Evolutionary conservation across 2,113 vertebrate genomes (phyloP), one percentile per base, ranked within the genome.

Genomic region (Channa argus): DNA sequence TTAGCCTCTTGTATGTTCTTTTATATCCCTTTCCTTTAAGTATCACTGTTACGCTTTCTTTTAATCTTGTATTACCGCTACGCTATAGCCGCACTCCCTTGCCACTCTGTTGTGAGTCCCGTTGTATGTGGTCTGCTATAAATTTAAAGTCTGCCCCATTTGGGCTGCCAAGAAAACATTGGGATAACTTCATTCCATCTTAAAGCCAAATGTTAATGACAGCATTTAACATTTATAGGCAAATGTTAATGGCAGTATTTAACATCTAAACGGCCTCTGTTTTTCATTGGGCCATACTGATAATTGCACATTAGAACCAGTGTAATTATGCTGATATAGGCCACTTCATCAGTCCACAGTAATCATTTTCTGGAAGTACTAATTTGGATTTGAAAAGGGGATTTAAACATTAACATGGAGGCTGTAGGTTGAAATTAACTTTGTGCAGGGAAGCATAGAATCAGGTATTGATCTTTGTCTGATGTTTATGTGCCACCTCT

Each of bases 181-280:
- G 43, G 54, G 61, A 67, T 67, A 65, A 82, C 80, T 73, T 62
- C 36, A 76, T 80, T 76, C 61, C 49, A 49, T 77, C 63, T 72
- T 70, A 54, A 49, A 67, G 63, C 34, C 68, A 86, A 90, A 87
- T 86, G 84, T 87, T 84, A 91, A 89, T 79, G 80, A 72, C 50
- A 63, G 63, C 63, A 71, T 87, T 84, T 87, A 89, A 88, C 86
- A 89, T 88, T 91, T 66, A 80, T 63, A 63, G 73, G 46, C 54
- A 89, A 89, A 87, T 90, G 88, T 91, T 88, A 90, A 88, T 75
- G 55, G 60, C 12, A 8, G 68, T 75, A 79, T 86, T 87, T 87
- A 86, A 81, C 84, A 85, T 77, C 70, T 63, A 74, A 80, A 80
- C 64, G 12, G 62, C 78, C 62, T 74, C 5, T 62, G 60, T 85